A percentile compares a stretch with the other conserved stretches of the same genome.
Evolutionary conservation across 30 jellyfish, hydroid and myxozoan species (phyloP).

Genomic region (Mastigias papua): DNA sequence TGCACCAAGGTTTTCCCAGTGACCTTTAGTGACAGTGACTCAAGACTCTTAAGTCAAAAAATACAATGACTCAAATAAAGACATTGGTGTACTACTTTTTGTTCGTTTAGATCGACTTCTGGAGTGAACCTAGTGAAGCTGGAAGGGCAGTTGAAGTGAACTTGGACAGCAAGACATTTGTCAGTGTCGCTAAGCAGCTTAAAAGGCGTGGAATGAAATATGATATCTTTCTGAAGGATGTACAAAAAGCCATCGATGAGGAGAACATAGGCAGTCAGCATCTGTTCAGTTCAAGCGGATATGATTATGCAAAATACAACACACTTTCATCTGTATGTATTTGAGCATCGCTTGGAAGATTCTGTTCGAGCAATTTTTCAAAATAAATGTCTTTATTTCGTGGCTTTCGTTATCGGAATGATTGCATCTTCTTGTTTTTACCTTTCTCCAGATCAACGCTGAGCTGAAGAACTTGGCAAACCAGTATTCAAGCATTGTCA

Average conservation of each 20-base stretch:
- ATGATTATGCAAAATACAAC: conserved; percentile 76
- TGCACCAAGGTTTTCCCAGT: too few species aligned
- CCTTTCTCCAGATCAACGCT: conserved; percentile 54
- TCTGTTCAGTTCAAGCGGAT: conserved; percentile 59
- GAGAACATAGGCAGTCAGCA: conserved; percentile 59
- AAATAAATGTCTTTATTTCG: background rate
- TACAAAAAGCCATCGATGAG: conserved; percentile 78
- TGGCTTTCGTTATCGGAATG: background rate
- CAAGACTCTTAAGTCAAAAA: too few species aligned
- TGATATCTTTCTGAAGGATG: conserved; percentile 73
- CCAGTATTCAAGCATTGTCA: conserved; percentile 49
- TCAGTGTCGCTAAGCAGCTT: conserved; percentile 47
- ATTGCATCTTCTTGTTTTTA: background rate
- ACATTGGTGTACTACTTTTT: too few species aligned
- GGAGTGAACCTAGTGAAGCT: conserved; percentile 85
- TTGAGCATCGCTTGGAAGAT: too few species aligned
- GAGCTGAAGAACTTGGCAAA: conserved; percentile 61
- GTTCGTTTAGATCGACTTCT: conserved; percentile 81
- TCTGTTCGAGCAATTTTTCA: too few species aligned
- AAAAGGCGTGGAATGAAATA: conserved; percentile 68
- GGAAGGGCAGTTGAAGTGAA: conserved; percentile 83
- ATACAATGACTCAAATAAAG: too few species aligned
- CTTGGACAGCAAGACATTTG: conserved; percentile 44
- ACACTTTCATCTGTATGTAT: conserved; percentile 66
- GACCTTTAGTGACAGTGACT: too few species aligned